Conservation (phyloP, 2,888 invertebrate species). For the Kryphioiulus occultus region DNA sequence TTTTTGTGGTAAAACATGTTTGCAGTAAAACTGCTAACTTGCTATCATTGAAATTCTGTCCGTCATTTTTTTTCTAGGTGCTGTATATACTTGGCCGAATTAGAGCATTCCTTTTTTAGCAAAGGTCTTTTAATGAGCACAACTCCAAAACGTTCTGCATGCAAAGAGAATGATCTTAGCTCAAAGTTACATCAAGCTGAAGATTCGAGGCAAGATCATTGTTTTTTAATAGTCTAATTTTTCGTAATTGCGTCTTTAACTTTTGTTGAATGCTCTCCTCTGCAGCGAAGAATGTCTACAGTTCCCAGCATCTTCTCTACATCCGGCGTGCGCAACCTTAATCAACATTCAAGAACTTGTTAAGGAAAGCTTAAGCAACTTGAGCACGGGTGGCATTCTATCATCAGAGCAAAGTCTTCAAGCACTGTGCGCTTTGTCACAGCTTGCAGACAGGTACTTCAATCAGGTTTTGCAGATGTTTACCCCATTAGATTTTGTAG, state of each 20-base stretch:
- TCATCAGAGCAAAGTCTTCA: conserved; percentile 79
- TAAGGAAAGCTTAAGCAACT: conserved; percentile 67
- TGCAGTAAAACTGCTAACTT: too few relatives aligned
- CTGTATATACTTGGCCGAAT: conserved; percentile 87
- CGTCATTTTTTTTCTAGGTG: conserved; percentile 67
- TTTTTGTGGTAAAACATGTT: too few relatives aligned
- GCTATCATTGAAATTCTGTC: background rate
- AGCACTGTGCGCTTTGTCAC: conserved; percentile 87
- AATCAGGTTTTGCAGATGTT: background rate
- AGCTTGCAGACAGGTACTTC: conserved; percentile 78
- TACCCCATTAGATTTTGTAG: background rate
- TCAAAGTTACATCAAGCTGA: background rate
- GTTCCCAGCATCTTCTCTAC: conserved; percentile 59
- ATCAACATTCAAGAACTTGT: conserved; percentile 76
- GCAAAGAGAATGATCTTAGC: conserved; percentile 9
- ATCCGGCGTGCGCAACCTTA: conserved; percentile 62
- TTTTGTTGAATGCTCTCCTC: background rate
- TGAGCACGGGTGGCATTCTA: conserved; percentile 66
- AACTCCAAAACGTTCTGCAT: background rate
- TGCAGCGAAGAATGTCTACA: background rate
- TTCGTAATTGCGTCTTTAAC: too few relatives aligned
- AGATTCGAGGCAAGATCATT: background rate
- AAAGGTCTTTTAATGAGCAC: conserved; percentile 33
- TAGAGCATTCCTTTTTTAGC: conserved; percentile 90
- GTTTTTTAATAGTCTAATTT: background rate